phyloP scores from a whole-genome alignment of 1,140 invertebrate species.

The Telenomus remus region DNA sequence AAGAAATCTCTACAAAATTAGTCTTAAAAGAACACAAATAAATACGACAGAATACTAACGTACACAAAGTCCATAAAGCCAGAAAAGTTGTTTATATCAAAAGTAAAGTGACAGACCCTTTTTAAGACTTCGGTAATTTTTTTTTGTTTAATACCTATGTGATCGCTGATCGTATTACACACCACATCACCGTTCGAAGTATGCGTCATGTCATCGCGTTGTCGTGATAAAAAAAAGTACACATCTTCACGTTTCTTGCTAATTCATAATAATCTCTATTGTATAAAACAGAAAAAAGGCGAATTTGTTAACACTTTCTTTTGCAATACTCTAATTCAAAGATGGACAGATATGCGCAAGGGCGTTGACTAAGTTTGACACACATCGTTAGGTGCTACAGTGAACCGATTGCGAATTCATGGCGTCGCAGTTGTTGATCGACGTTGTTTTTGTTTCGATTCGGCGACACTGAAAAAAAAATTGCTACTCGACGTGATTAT shows the following conservation, averaged over 20 bases:
- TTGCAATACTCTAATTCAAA: slow-evolving; percentile 65
- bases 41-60: too few relatives aligned
- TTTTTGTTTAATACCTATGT: slow-evolving; percentile 40
- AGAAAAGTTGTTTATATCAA: slow-evolving; percentile 8
- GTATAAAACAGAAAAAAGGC: slow-evolving; percentile 48
- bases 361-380: slow-evolving; percentile 18
- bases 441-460: background rate
- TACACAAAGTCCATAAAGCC: background rate
- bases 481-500: background rate
- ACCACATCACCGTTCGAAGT: slow-evolving; percentile 43
- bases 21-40: too few relatives aligned
- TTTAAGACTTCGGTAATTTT: slow-evolving; percentile 10
- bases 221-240: slow-evolving; percentile 35
- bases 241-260: slow-evolving; percentile 43
- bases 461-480: background rate
- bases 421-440: slow-evolving; percentile 13
- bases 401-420: slow-evolving; percentile 19
- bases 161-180: slow-evolving; percentile 46
- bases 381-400: slow-evolving; percentile 24
- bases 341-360: slow-evolving; percentile 49
- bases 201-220: slow-evolving; percentile 52
- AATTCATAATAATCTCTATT: slow-evolving; percentile 55
- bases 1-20: too few relatives aligned
- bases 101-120: background rate
- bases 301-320: slow-evolving; percentile 66